A percentile compares a stretch with the other conserved stretches of the same genome.
These are phyloP conservation scores for Peromyscus eremicus DNA, from an alignment of 2,797 vertebrate genomes.

Conservation along the genomic window DNA sequence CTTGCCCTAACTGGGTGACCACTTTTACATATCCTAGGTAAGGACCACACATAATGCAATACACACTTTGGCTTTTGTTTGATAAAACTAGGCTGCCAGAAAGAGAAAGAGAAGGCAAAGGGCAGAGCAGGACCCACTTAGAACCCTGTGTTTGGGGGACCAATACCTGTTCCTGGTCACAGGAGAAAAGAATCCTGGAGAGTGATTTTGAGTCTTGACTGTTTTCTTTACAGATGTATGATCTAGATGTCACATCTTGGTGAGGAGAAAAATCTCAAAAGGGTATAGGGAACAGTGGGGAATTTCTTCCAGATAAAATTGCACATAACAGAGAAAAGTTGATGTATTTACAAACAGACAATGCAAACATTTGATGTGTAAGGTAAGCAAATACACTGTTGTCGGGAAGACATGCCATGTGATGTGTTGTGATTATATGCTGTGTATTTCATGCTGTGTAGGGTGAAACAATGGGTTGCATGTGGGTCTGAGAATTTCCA, in stretches of 20 bases:
- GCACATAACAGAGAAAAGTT: neutral
- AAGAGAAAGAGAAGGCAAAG: neutral
- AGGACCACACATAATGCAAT: neutral
- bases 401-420: too few relatives aligned
- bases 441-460: neutral
- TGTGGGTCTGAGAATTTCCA: neutral
- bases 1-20: neutral
- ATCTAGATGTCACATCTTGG: neutral
- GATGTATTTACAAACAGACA: neutral
- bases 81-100: neutral
- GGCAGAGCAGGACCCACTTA: neutral
- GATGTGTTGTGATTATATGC: neutral
- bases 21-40: neutral
- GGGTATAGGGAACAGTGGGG: neutral
- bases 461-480: neutral
- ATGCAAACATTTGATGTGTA: neutral
- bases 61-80: neutral
- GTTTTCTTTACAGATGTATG: neutral
- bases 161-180: neutral
- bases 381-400: neutral
- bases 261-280: neutral
- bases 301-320: slow-evolving; percentile 39
- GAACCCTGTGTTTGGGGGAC: neutral
- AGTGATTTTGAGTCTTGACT: neutral
- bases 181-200: neutral